Base-by-base conservation (phyloP, 2,113 vertebrate genomes). In the Perca schrenkii region DNA sequence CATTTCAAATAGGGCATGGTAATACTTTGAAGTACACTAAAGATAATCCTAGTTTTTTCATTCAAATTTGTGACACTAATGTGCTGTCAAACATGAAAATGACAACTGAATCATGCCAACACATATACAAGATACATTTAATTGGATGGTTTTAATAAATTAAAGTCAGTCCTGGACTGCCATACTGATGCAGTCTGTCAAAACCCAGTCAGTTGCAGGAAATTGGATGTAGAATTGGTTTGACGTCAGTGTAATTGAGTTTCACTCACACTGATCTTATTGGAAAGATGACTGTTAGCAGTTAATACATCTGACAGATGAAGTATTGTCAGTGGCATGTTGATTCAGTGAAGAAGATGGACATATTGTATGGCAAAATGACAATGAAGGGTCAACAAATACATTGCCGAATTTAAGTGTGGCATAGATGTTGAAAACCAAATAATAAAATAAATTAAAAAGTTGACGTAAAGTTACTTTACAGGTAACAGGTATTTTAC, bases 211-310 rank as follows among this genome's bases (percentile, higher is more conserved):
- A 0, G 28, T 25, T 49, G 40, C 52, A 64, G 60, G 60, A 50
- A 43, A 57, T 15, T 40, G 54, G 31, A 64, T 57, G 40, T 1
- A 6, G 62, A 66, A 83, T 22, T 80, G 80, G 79, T 80, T 50
- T 50, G 49, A 65, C 60, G 31, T 62, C 25, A 22, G 7, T 22
- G 15, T 76, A 36, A 71, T 71, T 57, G 62, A 25, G 8, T n/a
- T 49, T 66, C 0, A 46, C 16, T 57, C 60, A 8, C 0, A 2
- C 21, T 64, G 66, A 77, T 62, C 54, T 73, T n/a, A 21, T 56
- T 36, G 28, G 6, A 14, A 62, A 77, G 50, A 74, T n/a, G 53
- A 8, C 22, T 22, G 62, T 77, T 54, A 34, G 31, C n/a, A 40
- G n/a, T 84, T 62, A 56, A 72, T 50, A 7, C 3, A 76, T 15